These are phyloP conservation scores for Liparis tanakae DNA, from an alignment of 2,797 vertebrate species.

Conservation along the genomic window DNA sequence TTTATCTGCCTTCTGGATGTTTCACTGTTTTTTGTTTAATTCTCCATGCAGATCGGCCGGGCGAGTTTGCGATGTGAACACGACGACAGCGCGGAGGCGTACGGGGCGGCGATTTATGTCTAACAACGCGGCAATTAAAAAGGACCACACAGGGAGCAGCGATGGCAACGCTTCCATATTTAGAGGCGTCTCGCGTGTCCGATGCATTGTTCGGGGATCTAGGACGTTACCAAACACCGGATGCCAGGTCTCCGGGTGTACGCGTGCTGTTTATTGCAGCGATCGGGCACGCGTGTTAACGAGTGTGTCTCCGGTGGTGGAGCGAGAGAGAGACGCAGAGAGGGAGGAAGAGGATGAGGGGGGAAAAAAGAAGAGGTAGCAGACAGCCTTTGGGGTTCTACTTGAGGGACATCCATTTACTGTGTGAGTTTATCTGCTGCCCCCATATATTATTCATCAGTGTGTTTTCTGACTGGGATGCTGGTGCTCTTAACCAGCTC, in stretches of 20 bases:
- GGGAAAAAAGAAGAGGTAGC: conserved; percentile 26
- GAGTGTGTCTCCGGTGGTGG: conserved; percentile 7
- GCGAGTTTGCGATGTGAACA: conserved; percentile 48
- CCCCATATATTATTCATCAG: conserved; percentile 77
- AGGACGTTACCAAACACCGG: conserved; percentile 77
- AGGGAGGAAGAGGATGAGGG: conserved; percentile 15
- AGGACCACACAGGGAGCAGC: conserved; percentile 67
- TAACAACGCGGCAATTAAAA: conserved; percentile 69
- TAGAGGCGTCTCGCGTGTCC: conserved; percentile 81
- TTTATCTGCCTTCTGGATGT: conserved; percentile 65
- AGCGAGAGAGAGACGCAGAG: conserved; percentile 18
- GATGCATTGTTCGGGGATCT: conserved; percentile 81
- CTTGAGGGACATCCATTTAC: conserved; percentile 73
- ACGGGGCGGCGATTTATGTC: conserved; percentile 55
- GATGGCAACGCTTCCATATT: conserved; percentile 78
- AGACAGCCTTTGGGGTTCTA: conserved; percentile 40
- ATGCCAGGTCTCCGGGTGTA: conserved; percentile 67
- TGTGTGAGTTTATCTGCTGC: conserved; percentile 67
- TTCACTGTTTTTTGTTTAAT: conserved; percentile 45
- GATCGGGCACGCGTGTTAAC: conserved; percentile 21
- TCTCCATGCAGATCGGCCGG: conserved; percentile 34
- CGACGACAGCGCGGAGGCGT: conserved; percentile 31
- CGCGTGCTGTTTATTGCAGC: conserved; percentile 39
- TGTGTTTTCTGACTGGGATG: conserved; percentile 61
- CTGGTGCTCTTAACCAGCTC: conserved; percentile 55